Base-by-base conservation (phyloP, 2,113 vertebrate species). In the Channa argus region DNA sequence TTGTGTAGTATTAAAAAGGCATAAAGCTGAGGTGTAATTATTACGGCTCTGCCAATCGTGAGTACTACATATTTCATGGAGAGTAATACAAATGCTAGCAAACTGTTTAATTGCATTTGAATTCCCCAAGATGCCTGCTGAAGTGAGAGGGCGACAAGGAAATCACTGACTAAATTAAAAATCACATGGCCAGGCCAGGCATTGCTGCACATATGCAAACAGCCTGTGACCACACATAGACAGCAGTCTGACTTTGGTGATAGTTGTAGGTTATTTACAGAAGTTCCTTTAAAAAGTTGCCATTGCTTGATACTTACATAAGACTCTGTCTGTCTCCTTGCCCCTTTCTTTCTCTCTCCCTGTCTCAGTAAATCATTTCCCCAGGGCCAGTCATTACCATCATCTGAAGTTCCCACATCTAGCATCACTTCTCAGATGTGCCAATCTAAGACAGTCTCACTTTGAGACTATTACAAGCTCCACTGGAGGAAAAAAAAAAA, bases 321-420 rank as follows among this genome's bases (percentile, higher is more conserved):
- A 93, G 71, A 80, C 69, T 45, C 51, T 74, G 38, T 79, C 58
- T 56, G 52, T 88, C 77, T 78, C 84, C 59, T 73, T 81, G 38
- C 54, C 71, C 55, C 55, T 64, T 75, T 63, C 51, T 65, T 64
- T 58, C 74, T 68, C 74, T 72, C 81, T 84, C 64, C 62, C 59
- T 83, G 78, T 87, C 88, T 86, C 77, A 74, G 84, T 86, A 92
- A 91, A 89, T 88, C 74, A 67, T 86, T 84, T 85, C 86, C 86
- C 68, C 61, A 51, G 76, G 85, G 80, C 56, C 60, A 72, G 86
- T 92, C 85, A 89, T 91, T 88, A 89, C 71, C 83, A 84, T 92
- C 82, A 75, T 83, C 82, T 81, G 54, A 88, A 81, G 83, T 87
- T 68, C 54, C 75, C 86, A 82, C 12, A 15, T 89, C 82, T 73